Base-by-base conservation (phyloP, 2,113 vertebrate species). In the Larimichthys crocea region DNA sequence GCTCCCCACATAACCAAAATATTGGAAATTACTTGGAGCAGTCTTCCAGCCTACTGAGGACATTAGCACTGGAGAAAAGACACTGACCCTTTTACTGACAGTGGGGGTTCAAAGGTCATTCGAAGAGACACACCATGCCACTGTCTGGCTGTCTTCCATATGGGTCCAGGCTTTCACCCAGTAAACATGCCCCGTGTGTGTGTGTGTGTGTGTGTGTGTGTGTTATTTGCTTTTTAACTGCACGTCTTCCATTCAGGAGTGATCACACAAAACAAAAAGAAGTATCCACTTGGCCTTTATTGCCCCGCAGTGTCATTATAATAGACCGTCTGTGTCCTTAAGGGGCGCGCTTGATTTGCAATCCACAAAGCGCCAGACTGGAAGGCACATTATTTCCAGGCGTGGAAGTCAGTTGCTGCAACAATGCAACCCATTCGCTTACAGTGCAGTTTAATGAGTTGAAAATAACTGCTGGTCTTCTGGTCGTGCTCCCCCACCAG, bases 101-200 rank as follows among this genome's bases (percentile, higher is more conserved):
- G n/a, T 35, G 7, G 60, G 24, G 84, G 90, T 79, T 88, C 80
- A 93, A 81, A 90, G 87, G 84, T 92, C 78, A 86, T 64, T n/a
- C 60, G 29, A 1, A 74, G 61, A 81, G 60, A 22, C 64, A 64
- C 17, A 1, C 71, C 74, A 31, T 70, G 80, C 83, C 71, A 14
- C 57, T 60, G 75, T 61, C 68, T 85, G 83, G 29, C 55, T 29
- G 50, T n/a, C 57, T 63, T 5, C 61, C 82, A 76, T 40, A 73
- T 80, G 56, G 49, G 20, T 35, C 63, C 67, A 60, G 26, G 20
- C 59, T 65, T 12, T 19, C 24, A 65, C 29, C 22, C 4, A 22
- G 73, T 56, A 29, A 62, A 87, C 80, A 24, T n/a, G 4, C 20
- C 16, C 26, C 61, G 29, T 40, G 20, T 64, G 35, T 29, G 29